A percentile compares a stretch with the other conserved stretches of the same genome.
phyloP scores from a whole-genome alignment of 2,888 invertebrate genomes.

The Melieria picta region DNA sequence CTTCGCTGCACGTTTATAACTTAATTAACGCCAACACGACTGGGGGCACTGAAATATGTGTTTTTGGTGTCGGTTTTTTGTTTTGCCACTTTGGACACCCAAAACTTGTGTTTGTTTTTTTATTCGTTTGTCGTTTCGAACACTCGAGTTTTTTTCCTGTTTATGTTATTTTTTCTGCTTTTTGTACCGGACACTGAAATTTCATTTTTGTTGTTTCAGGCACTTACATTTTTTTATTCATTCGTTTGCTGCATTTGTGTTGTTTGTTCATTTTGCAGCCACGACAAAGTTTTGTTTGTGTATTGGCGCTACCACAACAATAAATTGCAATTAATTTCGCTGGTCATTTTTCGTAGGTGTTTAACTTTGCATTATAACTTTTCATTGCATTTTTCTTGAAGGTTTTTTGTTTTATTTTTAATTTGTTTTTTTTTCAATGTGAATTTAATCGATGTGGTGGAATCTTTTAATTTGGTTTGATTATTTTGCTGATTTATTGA shows the following conservation, averaged over 20 bases:
- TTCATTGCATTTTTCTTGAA: constrained; percentile 16
- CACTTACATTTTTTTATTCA: background rate
- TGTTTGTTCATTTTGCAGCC: background rate
- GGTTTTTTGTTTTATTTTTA: background rate
- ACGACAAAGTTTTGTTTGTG: background rate
- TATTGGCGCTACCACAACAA: constrained; percentile 51
- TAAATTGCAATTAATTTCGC: constrained; percentile 60
- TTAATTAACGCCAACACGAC: constrained; percentile 32
- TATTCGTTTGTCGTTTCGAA: background rate
- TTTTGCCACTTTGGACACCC: background rate
- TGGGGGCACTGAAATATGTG: no score
- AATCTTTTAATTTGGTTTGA: no score
- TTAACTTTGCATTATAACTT: constrained; percentile 29
- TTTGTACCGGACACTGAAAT: background rate
- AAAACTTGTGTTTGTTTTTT: background rate
- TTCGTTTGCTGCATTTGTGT: background rate
- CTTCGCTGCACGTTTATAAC: constrained; percentile 39
- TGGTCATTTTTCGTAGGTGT: constrained; percentile 34
- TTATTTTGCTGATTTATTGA: no score
- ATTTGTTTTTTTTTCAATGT: background rate
- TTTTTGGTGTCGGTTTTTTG: constrained; percentile 14
- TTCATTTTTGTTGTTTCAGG: constrained; percentile 9
- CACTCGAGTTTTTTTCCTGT: no score
- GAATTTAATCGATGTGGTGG: background rate
- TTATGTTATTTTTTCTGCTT: background rate